Base-by-base conservation (phyloP, 2,113 vertebrate species). In the Leptosomus discolor region DNA sequence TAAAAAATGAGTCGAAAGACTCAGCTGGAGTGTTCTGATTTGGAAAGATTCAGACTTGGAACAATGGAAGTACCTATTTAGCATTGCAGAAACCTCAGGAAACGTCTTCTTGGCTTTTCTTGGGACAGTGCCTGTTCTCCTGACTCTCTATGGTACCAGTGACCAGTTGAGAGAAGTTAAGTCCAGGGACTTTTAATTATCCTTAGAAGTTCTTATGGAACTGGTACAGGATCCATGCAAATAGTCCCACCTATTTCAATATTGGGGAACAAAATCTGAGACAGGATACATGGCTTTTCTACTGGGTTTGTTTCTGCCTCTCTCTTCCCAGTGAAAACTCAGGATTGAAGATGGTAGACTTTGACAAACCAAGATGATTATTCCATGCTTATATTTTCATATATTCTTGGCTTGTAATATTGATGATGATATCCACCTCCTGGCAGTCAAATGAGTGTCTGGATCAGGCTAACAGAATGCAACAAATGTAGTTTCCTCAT, bases 111-210 rank as follows among this genome's bases (percentile, higher is more conserved):
- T 70, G 36, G 18, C 12, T 57, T 76, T 92, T 63, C 15, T 19
- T 0, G 0, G 29, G 39, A 65, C 3, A 57, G 26, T 46, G 45
- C 6, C 23, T 64, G 43, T 5, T 46, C 15, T 91, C 7, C 57
- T 34, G 32, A 23, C 5, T 70, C 26, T 58, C 15, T 37, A 5
- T 3, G 6, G 7, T 5, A 9, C 16, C 29, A 81, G 8, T 11
- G 13, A 56, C 13, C 32, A 60, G 15, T 11, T 64, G 15, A 74
- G 34, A 65, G 8, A 70, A 54, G 13, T 0, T 26, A 84, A 53
- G 5, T 30, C 32, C 22, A 64, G 17, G 48, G 26, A 57, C 43
- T 63, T 76, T 56, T 21, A 87, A 45, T 15, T 77, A 43, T 24
- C 2, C 17, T 34, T 76, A 58, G 12, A 45, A 37, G 7, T 50